Percentiles rank a stretch among this genome's conserved stretches.
Evolutionary conservation across 2,113 vertebrate genomes (phyloP).

Genomic region (Pygoscelis antarcticus): DNA sequence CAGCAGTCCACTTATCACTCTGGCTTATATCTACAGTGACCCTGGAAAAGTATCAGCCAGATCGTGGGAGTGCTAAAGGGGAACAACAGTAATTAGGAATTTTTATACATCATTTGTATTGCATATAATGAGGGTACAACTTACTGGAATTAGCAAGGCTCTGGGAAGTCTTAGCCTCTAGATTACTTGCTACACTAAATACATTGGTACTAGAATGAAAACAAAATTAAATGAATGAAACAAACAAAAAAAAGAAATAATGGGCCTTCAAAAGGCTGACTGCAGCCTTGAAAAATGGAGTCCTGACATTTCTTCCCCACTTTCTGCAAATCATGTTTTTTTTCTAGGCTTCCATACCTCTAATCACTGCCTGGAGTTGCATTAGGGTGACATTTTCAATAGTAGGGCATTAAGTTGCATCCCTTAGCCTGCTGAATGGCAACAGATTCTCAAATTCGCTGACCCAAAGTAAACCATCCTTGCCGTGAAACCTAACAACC

Average conservation of each 20-base stretch:
- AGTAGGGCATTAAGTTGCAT: neutral
- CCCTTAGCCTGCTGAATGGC: neutral
- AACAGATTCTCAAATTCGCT: neutral
- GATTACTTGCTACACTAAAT: neutral
- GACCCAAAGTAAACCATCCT: neutral
- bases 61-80: neutral
- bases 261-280: neutral
- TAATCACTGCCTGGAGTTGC: neutral
- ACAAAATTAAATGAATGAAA: neutral
- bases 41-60: neutral
- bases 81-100: neutral
- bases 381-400: neutral
- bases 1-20: neutral
- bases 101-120: neutral
- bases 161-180: neutral
- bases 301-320: neutral
- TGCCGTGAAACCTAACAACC: neutral
- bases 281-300: neutral
- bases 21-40: neutral
- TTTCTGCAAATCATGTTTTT: neutral
- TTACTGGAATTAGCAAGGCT: neutral
- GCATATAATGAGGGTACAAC: neutral
- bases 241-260: neutral
- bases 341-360: neutral
- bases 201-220: neutral